Evolutionary conservation across 2,797 vertebrate species (phyloP).

Genomic region (Orientallactaga sibirica): DNA sequence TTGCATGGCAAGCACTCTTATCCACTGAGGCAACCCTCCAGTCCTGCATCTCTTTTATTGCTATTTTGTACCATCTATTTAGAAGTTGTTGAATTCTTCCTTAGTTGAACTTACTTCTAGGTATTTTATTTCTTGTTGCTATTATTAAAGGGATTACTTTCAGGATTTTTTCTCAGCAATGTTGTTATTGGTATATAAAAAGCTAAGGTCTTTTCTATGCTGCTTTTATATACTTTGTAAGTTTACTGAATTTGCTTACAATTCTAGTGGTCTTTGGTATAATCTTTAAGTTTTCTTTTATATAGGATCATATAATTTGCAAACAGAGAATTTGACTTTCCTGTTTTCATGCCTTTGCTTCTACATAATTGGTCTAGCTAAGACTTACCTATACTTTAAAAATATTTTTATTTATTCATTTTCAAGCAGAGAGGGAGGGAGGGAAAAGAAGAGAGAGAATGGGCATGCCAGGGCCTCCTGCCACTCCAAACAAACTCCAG

Average conservation of each 20-base stretch:
- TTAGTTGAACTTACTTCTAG: neutral
- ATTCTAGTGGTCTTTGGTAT: neutral
- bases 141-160: neutral
- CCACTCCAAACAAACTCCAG: too few relatives aligned
- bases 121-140: neutral
- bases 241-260: neutral
- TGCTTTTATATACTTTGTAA: conserved; percentile 11
- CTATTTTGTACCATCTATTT: neutral
- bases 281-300: conserved; percentile 10
- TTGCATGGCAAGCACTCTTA: too few relatives aligned
- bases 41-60: neutral
- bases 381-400: neutral
- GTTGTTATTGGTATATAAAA: neutral
- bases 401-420: too few relatives aligned
- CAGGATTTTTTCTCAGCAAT: conserved; percentile 12
- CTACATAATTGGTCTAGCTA: neutral
- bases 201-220: neutral
- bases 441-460: too few relatives aligned
- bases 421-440: too few relatives aligned
- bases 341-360: neutral
- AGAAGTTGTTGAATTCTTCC: neutral
- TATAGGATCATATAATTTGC: neutral
- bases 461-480: too few relatives aligned
- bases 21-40: too few relatives aligned
- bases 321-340: neutral